Percentiles rank a stretch among this genome's conserved stretches.
phyloP scores from a whole-genome alignment of 1,140 invertebrate genomes.

The Drosophila ironensis region DNA sequence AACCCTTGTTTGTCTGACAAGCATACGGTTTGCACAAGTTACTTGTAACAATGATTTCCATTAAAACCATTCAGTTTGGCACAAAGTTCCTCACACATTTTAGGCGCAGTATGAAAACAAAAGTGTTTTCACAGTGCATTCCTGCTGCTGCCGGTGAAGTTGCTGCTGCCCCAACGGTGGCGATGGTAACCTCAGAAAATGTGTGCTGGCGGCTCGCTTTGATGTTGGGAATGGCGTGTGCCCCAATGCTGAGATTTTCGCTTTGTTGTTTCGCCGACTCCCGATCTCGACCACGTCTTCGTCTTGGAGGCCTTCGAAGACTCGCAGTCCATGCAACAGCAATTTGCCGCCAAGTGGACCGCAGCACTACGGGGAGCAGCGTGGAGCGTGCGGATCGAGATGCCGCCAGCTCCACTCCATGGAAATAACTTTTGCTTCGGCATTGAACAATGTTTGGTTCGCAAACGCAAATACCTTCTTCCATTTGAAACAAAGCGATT shows the following conservation, averaged over 20 bases:
- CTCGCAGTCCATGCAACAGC: slow-evolving; percentile 73
- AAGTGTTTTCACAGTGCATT: background rate
- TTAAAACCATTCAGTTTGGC: no score
- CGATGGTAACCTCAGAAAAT: slow-evolving; percentile 80
- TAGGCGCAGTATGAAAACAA: no score
- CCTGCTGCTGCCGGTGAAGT: slow-evolving; percentile 4
- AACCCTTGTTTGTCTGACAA: no score
- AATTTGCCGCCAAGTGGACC: slow-evolving; percentile 73
- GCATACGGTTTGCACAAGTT: no score
- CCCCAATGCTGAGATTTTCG: slow-evolving; percentile 81
- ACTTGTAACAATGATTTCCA: no score
- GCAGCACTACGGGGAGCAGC: slow-evolving; percentile 31
- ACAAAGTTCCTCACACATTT: no score
- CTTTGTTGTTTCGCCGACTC: slow-evolving; percentile 78
- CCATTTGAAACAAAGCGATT: no score
- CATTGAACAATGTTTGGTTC: no score
- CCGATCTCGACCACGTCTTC: slow-evolving; percentile 15
- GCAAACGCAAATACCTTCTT: no score
- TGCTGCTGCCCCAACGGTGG: slow-evolving; percentile 72
- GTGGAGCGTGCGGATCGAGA: slow-evolving; percentile 29
- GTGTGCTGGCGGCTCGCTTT: slow-evolving; percentile 75
- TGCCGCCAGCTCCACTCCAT: background rate
- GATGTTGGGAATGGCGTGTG: slow-evolving; percentile 82
- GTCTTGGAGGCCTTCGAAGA: slow-evolving; percentile 7
- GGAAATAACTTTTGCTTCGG: no score